These are phyloP conservation scores for Leptopilina myrica DNA, from an alignment of 2,888 invertebrate species.

Conservation along the genomic window DNA sequence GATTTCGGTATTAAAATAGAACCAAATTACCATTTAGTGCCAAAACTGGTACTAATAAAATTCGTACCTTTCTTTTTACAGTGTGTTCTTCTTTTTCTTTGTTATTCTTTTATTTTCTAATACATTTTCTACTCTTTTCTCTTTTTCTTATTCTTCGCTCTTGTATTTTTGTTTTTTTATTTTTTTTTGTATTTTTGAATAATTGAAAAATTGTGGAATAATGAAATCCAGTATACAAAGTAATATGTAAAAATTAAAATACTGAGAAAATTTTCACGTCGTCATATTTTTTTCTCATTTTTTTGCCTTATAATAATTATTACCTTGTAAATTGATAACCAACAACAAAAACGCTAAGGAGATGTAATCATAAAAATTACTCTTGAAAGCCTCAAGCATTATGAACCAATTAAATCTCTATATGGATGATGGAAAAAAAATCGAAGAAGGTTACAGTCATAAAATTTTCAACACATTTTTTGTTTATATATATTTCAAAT, in stretches of 20 bases:
- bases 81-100: too few relatives aligned
- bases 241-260: constrained; percentile 1
- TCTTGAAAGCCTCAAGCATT: constrained; percentile 11
- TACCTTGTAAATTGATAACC: constrained; percentile 20
- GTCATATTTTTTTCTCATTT: background rate
- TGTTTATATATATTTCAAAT: background rate
- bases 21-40: too few relatives aligned
- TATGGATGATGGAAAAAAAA: constrained; percentile 19
- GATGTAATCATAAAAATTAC: constrained; percentile 28
- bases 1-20: too few relatives aligned
- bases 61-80: too few relatives aligned
- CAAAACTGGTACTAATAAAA: too few relatives aligned
- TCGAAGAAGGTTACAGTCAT: background rate
- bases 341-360: background rate
- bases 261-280: background rate
- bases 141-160: too few relatives aligned
- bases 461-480: constrained; percentile 13
- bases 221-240: background rate
- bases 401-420: constrained; percentile 28
- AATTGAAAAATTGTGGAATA: background rate
- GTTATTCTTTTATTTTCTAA: too few relatives aligned
- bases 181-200: background rate
- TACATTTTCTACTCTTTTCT: too few relatives aligned
- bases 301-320: constrained; percentile 13
- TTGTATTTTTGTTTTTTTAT: too few relatives aligned